Evolutionary conservation across 1,140 invertebrate species (phyloP).

Genomic region (Papilio polyxenes): DNA sequence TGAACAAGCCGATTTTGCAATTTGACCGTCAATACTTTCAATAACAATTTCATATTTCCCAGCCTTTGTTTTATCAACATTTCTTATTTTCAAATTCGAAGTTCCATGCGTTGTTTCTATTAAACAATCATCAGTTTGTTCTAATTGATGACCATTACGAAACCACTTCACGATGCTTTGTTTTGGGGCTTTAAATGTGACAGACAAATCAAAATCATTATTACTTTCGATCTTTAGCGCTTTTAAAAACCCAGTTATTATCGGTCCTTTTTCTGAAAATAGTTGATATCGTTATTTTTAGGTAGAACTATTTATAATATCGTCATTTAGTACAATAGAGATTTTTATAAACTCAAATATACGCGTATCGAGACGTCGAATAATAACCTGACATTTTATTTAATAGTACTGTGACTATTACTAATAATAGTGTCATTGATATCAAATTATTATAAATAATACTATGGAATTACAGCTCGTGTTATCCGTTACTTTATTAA

Average conservation of each 20-base stretch:
- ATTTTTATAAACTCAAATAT: neutral
- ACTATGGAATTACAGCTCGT: no score
- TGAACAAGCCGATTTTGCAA: constrained; percentile 89
- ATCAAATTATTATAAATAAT: neutral
- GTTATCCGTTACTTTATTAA: no score
- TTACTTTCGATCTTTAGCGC: constrained; percentile 65
- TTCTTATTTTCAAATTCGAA: constrained; percentile 86
- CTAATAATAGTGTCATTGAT: neutral
- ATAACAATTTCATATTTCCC: constrained; percentile 93
- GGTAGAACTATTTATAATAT: neutral
- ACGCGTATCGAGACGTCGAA: neutral
- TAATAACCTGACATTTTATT: neutral
- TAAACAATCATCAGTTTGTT: constrained; percentile 84
- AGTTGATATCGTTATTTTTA: constrained; percentile 45
- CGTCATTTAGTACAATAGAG: constrained; percentile 39
- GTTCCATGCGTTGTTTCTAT: constrained; percentile 84
- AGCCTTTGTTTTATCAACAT: constrained; percentile 86
- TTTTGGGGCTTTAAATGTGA: constrained; percentile 85
- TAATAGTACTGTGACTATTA: neutral
- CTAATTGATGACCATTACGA: constrained; percentile 91
- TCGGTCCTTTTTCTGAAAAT: constrained; percentile 75
- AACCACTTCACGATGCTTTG: constrained; percentile 92
- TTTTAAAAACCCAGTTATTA: constrained; percentile 68
- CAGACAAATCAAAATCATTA: constrained; percentile 77
- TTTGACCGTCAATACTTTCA: constrained; percentile 85